phyloP scores from a whole-genome alignment of 2,888 invertebrate species.

The Ophraella communa region DNA sequence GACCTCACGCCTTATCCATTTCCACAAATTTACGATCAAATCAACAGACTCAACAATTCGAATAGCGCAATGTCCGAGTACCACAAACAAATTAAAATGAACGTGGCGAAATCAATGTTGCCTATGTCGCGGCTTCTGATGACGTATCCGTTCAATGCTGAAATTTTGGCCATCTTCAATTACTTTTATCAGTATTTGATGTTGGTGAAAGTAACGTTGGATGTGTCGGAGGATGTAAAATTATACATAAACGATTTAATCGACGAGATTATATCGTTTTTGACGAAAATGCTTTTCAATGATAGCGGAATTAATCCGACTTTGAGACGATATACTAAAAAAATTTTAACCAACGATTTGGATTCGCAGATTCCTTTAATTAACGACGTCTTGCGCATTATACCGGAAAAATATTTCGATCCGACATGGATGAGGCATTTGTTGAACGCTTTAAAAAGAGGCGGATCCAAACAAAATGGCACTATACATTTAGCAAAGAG shows the following conservation, averaged over 20 bases:
- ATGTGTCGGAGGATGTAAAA: not conserved
- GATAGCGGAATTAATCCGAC: not conserved
- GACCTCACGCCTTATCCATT: not conserved
- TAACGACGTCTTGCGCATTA: not conserved
- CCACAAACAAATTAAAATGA: not conserved
- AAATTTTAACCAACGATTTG: conserved; percentile 23
- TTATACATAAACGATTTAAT: not conserved
- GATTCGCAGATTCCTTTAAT: conserved; percentile 16
- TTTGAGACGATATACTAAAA: conserved; percentile 12
- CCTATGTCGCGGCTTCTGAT: not conserved
- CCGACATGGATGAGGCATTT: conserved; percentile 12
- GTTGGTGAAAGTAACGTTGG: not conserved
- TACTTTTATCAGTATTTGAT: not conserved
- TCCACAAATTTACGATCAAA: conserved; percentile 1
- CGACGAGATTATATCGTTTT: conserved; percentile 1
- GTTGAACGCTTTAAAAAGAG: not conserved
- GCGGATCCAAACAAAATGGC: not conserved
- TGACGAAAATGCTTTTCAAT: not conserved
- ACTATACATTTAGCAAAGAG: not conserved
- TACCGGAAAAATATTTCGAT: not conserved
- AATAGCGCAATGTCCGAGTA: not conserved
- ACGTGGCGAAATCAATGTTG: not conserved
- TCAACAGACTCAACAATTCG: not conserved
- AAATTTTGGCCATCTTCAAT: not conserved
- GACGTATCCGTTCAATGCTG: not conserved